phyloP scores from a whole-genome alignment of 2,888 invertebrate species.

The Eilema caniola region DNA sequence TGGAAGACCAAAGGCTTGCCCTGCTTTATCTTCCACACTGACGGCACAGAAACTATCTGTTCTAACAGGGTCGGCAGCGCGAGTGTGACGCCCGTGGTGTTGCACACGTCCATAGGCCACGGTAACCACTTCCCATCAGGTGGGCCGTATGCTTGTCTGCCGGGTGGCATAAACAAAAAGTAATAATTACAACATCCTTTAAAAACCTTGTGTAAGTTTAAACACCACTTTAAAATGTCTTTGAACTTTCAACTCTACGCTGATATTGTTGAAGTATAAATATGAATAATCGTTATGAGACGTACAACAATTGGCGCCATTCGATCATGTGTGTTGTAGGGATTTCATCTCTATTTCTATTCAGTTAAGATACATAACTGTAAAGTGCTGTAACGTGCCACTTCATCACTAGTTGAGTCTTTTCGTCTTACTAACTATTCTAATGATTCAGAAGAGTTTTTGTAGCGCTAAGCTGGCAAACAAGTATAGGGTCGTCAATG shows the following conservation, averaged over 20 bases:
- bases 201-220: background rate
- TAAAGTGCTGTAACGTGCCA: constrained; percentile 7
- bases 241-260: constrained; percentile 20
- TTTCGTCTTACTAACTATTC: background rate
- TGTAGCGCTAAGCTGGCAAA: background rate
- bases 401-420: constrained; percentile 5
- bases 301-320: constrained; percentile 14
- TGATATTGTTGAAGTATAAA: constrained; percentile 10
- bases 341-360: background rate
- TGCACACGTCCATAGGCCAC: too few species aligned
- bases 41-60: too few species aligned
- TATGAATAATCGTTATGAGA: constrained; percentile 17
- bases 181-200: background rate
- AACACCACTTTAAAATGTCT: constrained; percentile 1
- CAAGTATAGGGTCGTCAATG: background rate
- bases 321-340: background rate
- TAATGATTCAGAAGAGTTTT: constrained; percentile 7
- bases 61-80: too few species aligned
- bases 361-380: background rate
- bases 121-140: too few species aligned
- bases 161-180: too few species aligned
- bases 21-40: too few species aligned
- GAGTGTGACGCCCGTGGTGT: too few species aligned
- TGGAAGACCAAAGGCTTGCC: too few species aligned
- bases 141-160: too few species aligned